Evolutionary conservation across 23 tunicate genomes (phyloP), one percentile per base, ranked within the genome.

Genomic region (Styela plicata): DNA sequence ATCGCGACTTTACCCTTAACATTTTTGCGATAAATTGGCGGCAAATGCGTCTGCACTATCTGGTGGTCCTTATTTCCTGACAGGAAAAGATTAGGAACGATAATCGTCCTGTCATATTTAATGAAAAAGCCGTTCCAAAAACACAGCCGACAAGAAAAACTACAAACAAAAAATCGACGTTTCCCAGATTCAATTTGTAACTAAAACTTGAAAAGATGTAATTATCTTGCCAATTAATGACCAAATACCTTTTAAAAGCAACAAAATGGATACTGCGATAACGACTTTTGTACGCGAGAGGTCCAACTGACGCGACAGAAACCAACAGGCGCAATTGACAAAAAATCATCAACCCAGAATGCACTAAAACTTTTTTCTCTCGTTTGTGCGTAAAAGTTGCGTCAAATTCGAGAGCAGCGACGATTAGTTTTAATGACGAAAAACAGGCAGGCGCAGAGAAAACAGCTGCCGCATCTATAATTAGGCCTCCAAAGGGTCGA

Each of bases 391-490:
- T 44, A 44, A 44, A 44, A 44, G 57, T 13, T 44, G 57, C 57
- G 57, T 44, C 57, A 44, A 44, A 44, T 44, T 44, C 57, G 57
- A 44, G 57, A 44, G 57, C 13, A 44, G 7, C 57, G 77, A 36
- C 66, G 81, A 76, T 76, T 76, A 36, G 81, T 33, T 76, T 44
- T 44, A 76, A 76, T 76, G 81, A 76, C 53, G 64, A 44, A 76
- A 76, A 76, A 76, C 81, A 76, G 79, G 33, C 53, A 29, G 29
- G 53, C 31, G 66, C 31, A 25, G 81, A 44, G 66, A 53, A 76
- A 76, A 53, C 81, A 76, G 81, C 81, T 76, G 81, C 37, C 81
- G 33, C 81, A 24, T 33, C 81, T 76, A 76, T 44, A 76, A 76
- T 76, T 76, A 76, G 81, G 81, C 37, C 53, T 44, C 52, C 36